Percentiles rank a stretch among this genome's conserved stretches.
phyloP scores from a whole-genome alignment of 53 echinoderm and acorn worm genomes.

The Patiria pectinifera region DNA sequence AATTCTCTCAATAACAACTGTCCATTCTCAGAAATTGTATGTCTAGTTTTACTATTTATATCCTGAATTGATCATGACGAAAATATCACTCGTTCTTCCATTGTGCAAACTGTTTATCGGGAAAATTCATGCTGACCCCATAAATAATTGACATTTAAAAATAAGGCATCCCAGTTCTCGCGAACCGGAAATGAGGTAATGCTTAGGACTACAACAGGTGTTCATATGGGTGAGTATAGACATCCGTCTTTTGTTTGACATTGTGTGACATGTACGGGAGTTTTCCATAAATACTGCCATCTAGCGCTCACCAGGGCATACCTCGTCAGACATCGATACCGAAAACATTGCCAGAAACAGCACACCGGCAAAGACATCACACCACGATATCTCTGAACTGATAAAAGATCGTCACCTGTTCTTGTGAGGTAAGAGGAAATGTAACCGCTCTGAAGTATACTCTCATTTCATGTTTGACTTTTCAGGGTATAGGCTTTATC shows the following conservation, averaged over 20 bases:
- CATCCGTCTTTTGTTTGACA: background rate
- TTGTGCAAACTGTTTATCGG: too few relatives aligned
- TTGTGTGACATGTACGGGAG: background rate
- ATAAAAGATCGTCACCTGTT: background rate
- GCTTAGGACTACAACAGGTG: background rate
- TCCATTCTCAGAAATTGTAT: too few relatives aligned
- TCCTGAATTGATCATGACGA: too few relatives aligned
- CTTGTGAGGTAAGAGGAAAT: background rate
- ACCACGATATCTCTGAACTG: background rate
- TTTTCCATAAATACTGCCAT: slow-evolving; percentile 2
- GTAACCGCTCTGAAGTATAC: background rate
- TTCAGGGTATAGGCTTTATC: too few relatives aligned
- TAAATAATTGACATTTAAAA: background rate
- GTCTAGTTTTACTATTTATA: too few relatives aligned
- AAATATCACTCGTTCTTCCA: too few relatives aligned
- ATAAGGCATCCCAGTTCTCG: background rate
- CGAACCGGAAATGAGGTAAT: slow-evolving; percentile 13
- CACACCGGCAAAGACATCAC: background rate
- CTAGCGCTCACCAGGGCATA: background rate
- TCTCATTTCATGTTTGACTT: background rate
- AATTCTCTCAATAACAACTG: too few relatives aligned
- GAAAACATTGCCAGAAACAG: background rate
- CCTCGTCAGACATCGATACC: background rate
- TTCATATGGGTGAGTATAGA: background rate
- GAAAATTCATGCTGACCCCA: too few relatives aligned